Percentiles rank a stretch among this genome's conserved stretches.
These are phyloP conservation scores for Euwallacea similis DNA, from an alignment of 1,140 invertebrate genomes.

Conservation along the genomic window DNA sequence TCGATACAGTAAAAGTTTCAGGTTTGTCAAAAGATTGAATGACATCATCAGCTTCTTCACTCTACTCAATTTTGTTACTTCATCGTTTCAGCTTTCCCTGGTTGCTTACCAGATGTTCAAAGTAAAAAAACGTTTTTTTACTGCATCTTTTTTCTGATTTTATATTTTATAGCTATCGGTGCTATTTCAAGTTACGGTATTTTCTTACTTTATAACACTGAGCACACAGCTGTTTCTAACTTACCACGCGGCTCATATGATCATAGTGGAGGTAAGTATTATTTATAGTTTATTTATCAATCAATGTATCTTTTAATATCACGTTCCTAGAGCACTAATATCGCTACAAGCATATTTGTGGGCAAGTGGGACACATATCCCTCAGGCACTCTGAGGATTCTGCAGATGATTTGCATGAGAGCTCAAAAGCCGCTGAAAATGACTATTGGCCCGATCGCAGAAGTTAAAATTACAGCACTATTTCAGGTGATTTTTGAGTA, in stretches of 20 bases:
- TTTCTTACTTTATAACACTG: constrained; percentile 35
- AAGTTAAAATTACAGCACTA: constrained; percentile 27
- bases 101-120: constrained; percentile 34
- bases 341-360: constrained; percentile 32
- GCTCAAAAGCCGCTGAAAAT: constrained; percentile 37
- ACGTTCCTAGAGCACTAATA: constrained; percentile 27
- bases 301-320: neutral
- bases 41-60: constrained; percentile 31
- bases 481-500: constrained; percentile 26
- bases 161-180: constrained; percentile 16
- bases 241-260: constrained; percentile 34
- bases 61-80: constrained; percentile 36
- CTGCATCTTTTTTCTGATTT: neutral
- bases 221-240: constrained; percentile 32
- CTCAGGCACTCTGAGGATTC: constrained; percentile 1
- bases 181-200: constrained; percentile 14
- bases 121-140: constrained; percentile 11
- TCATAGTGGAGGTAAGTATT: constrained; percentile 31
- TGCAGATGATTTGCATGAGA: constrained; percentile 34
- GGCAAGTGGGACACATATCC: constrained; percentile 31
- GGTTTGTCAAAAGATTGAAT: constrained; percentile 23
- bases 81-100: constrained; percentile 38
- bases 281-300: neutral
- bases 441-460: constrained; percentile 34
- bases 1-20: constrained; percentile 4